These are phyloP conservation scores for Sciurus carolinensis DNA, from an alignment of 2,797 vertebrate genomes.

Conservation along the genomic window DNA sequence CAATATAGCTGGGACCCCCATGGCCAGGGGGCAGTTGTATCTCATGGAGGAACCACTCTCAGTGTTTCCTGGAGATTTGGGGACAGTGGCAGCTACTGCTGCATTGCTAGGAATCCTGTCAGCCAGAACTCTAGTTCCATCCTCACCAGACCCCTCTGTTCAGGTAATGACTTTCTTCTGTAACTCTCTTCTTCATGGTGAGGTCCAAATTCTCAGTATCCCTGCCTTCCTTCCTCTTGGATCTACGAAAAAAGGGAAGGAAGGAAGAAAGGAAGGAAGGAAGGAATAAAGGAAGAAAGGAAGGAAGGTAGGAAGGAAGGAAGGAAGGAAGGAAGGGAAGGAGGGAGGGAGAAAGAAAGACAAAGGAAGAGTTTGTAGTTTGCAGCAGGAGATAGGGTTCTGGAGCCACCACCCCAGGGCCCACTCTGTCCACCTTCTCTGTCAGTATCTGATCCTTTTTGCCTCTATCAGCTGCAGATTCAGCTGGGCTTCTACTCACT, in stretches of 20 bases:
- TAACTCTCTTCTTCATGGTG: background rate
- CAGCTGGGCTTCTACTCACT: background rate
- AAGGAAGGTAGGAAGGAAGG: background rate
- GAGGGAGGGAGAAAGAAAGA: background rate
- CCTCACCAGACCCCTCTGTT: background rate
- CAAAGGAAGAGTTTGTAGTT: background rate
- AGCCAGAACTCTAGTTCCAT: conserved; percentile 1
- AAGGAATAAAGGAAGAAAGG: background rate
- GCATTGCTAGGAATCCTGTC: background rate
- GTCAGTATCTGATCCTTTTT: background rate
- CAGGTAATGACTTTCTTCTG: background rate
- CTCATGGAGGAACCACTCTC: background rate
- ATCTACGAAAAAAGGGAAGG: background rate
- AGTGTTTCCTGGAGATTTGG: background rate
- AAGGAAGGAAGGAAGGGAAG: too few relatives aligned
- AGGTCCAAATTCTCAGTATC: background rate
- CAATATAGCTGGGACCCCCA: background rate
- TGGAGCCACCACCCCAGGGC: background rate
- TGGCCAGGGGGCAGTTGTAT: background rate
- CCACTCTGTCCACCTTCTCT: background rate
- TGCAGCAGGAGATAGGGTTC: background rate
- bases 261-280: too few relatives aligned
- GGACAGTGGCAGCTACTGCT: background rate
- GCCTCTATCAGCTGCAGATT: background rate
- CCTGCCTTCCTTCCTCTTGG: background rate